Base-by-base conservation (phyloP, 2,797 vertebrate species). In the Scleropages formosus region DNA sequence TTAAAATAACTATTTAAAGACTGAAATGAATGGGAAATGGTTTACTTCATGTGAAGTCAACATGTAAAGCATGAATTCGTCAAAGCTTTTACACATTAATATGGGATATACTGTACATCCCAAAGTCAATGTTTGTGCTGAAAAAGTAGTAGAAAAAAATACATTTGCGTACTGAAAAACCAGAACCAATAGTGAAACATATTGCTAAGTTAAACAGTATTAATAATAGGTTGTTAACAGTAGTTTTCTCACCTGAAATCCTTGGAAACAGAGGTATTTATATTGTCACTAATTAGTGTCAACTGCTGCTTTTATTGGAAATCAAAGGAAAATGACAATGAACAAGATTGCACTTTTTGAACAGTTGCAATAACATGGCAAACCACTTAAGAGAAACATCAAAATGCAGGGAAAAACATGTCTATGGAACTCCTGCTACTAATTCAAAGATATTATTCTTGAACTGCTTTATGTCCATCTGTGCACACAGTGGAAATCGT, bases 31-130 rank as follows among this genome's bases (percentile, higher is more conserved):
- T 26, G 1, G 11, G 47, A 60, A 75, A 61, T 56, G 67, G 16
- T 24, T 67, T 75, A 67, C 53, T 44, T 56, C 74, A 59, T 24
- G 65, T 75, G 39, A 53, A 75, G 24, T 18, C 71, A 20, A 56
- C 10, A 11, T 56, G 56, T 46, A 16, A 58, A 69, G 15, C 11
- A 24, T 22, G 51, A 13, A 51, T 24, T 13, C 51, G 56, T 56
- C 0, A 27, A 12, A 16, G 39, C 31, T 39, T 2, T 6, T 31
- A 39, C 39, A 39, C 31, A 31, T 39, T 39, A 2, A 31, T 39
- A 39, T 39, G 31, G 31, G 2, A 39, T 39, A 6, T 6, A 39
- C 31, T 22, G 51, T 27, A 47, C 20, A 27, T 24, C 64, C 64
- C 31, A 59, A 68, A 26, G 15, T 16, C 4, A 39, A 49, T 75